A percentile compares a stretch with the other conserved stretches of the same genome.
These are phyloP conservation scores for Delichon dasypus DNA, from an alignment of 2,797 vertebrate species.

Conservation along the genomic window DNA sequence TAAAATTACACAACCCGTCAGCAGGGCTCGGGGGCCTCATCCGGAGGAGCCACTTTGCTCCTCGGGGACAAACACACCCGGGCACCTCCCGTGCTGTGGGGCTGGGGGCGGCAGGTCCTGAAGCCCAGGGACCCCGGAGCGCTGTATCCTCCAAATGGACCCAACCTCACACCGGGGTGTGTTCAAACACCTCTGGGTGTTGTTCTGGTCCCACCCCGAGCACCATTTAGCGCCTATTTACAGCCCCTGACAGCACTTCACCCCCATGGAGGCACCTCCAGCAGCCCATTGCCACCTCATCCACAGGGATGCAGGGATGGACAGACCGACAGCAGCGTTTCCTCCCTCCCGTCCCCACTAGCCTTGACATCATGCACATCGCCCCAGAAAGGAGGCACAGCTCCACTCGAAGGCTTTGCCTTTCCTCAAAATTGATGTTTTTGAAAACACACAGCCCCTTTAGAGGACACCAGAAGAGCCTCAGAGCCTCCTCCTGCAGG, in stretches of 20 bases:
- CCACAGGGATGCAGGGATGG: background rate
- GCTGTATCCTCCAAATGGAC: background rate
- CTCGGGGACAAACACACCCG: background rate
- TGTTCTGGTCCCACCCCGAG: background rate
- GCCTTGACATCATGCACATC: rapidly evolving
- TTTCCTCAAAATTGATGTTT: background rate
- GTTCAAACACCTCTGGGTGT: background rate
- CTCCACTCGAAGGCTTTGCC: background rate
- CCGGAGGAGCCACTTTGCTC: background rate
- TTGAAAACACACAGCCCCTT: background rate
- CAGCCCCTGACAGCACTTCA: background rate
- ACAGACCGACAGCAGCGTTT: rapidly evolving
- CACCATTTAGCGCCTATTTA: background rate
- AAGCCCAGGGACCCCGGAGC: background rate
- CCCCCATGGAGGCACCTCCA: background rate
- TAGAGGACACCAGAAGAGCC: background rate
- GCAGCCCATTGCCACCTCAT: rapidly evolving
- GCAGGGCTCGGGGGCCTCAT: background rate
- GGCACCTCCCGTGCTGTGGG: rapidly evolving
- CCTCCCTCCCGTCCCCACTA: background rate
- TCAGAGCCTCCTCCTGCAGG: background rate
- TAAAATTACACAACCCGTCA: conserved; percentile 27
- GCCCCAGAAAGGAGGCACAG: background rate
- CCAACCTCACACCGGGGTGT: rapidly evolving
- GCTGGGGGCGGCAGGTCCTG: background rate